Base-by-base conservation (phyloP, 2,888 invertebrate genomes). In the Pristionchus fissidentatus region DNA sequence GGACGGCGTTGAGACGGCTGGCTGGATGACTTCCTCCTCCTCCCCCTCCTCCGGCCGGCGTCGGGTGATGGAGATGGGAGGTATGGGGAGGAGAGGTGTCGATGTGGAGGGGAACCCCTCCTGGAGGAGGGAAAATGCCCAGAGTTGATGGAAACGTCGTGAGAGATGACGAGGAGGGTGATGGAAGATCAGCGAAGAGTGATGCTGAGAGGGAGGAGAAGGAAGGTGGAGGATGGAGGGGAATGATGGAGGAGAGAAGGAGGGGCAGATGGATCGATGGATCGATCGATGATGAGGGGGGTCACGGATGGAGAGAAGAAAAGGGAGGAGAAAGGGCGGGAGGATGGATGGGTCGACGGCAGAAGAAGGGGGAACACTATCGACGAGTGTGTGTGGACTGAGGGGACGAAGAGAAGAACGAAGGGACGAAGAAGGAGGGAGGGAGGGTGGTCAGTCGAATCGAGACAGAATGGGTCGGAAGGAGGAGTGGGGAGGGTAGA, bases 121-220 rank as follows among this genome's bases (percentile, higher is more conserved):
- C 77, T 43, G 55, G 60, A 57, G 79, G 60, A 52, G 79, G 79
- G 41, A 79, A 79, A 57, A 79, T 79, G 41, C 79, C 79, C 79
- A 79, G n/a, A 13, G 79, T 13, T 0, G 79, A 79, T 0, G 79
- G 57, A 41, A 57, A 79, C 41, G 79, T 46, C 19, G 22, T 26
- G 41, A 57, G 55, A 41, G 38, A 57, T 43, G 79, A 77, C 22
- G 46, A 46, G 13, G n/a, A 10, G 38, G 77, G 77, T 49, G 77
- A 77, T 13, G 77, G 77, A 32, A 77, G 52, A 77, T 79, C 79
- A 79, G 79, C 60, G 57, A 79, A 57, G 38, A 79, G 79, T 3
- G 49, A 49, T 1, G 77, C 49, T 19, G 77, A 52, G n/a, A 77
- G 77, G 4, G 79, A 26, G 0, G 60, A 79, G 79, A 79, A 79